These are phyloP conservation scores for Microvelia longipes DNA, from an alignment of 1,140 invertebrate species.

Conservation along the genomic window DNA sequence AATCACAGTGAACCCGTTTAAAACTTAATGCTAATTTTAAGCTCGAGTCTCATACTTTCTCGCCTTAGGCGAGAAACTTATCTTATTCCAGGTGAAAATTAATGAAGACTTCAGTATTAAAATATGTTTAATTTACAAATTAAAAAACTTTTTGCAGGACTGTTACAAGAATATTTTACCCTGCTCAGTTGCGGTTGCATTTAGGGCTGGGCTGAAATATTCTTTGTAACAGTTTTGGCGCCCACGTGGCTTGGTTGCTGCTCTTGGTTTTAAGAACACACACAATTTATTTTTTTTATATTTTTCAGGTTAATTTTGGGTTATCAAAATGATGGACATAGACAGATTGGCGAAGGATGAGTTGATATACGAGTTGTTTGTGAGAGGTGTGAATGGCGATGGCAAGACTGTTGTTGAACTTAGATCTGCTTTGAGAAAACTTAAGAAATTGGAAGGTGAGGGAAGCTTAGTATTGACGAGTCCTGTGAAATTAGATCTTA, in stretches of 20 bases:
- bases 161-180: too few relatives aligned
- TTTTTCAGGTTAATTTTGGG: too few relatives aligned
- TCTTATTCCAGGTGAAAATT: too few relatives aligned
- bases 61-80: too few relatives aligned
- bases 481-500: neutral
- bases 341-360: neutral
- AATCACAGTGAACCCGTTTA: too few relatives aligned
- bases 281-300: neutral
- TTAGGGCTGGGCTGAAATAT: neutral
- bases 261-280: neutral
- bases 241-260: neutral
- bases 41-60: too few relatives aligned
- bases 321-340: neutral
- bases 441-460: neutral
- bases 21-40: too few relatives aligned
- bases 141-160: too few relatives aligned
- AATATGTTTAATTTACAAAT: too few relatives aligned
- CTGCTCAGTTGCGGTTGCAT: too few relatives aligned
- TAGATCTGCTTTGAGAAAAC: neutral
- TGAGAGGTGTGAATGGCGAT: neutral
- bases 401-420: neutral
- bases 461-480: neutral
- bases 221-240: neutral
- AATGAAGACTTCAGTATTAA: too few relatives aligned
- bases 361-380: neutral